Evolutionary conservation across 2,797 vertebrate species (phyloP).

Genomic region (Naso thynnoides): DNA sequence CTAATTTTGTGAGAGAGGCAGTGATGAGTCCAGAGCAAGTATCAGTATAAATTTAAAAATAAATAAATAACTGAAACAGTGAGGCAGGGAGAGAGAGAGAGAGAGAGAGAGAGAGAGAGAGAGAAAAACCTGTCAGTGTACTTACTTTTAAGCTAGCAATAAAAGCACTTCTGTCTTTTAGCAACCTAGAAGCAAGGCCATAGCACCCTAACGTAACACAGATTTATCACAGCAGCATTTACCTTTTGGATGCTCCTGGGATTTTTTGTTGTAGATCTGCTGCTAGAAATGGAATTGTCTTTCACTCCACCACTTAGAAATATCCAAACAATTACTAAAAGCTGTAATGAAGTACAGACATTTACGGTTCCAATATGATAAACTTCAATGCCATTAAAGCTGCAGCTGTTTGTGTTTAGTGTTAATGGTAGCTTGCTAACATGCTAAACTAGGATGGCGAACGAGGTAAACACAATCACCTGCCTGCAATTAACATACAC

Average conservation of each 20-base stretch:
- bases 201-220: not conserved
- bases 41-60: slow-evolving; percentile 26
- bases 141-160: not conserved
- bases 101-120: not conserved
- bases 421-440: not conserved
- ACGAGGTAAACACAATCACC: not conserved
- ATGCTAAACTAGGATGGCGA: not conserved
- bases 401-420: too few species aligned
- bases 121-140: not conserved
- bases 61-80: too few species aligned
- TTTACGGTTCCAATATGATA: not conserved
- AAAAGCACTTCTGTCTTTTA: not conserved
- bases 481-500: not conserved
- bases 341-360: not conserved
- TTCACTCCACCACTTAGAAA: too few species aligned
- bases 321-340: not conserved
- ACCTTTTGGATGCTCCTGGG: not conserved
- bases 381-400: too few species aligned
- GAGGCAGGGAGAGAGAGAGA: not conserved
- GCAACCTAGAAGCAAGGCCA: not conserved
- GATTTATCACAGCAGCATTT: not conserved
- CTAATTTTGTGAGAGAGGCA: slow-evolving; percentile 37
- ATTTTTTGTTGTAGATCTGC: not conserved
- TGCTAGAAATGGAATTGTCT: not conserved
- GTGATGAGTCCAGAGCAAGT: not conserved